Conservation (phyloP, 2,888 invertebrate species). For the Escarpia spicata region DNA sequence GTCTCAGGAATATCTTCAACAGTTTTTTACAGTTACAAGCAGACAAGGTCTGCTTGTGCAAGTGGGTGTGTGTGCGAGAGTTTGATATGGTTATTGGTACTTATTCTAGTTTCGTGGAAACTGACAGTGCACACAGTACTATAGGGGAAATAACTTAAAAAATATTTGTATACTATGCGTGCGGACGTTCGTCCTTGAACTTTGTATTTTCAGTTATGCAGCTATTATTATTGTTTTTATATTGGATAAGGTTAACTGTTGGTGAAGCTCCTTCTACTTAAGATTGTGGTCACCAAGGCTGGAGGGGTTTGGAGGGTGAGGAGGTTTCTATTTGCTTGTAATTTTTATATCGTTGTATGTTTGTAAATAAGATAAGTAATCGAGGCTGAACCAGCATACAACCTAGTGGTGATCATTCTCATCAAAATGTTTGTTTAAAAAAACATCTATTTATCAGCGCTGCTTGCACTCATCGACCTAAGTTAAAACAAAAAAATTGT, state of each 20-base stretch:
- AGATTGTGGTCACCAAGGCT: not conserved
- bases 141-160: conserved; percentile 14
- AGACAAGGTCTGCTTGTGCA: not conserved
- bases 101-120: not conserved
- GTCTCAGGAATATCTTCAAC: not conserved
- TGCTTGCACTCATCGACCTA: not conserved
- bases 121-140: not conserved
- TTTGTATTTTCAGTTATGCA: conserved; percentile 13
- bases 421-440: not conserved
- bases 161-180: not conserved
- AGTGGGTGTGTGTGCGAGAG: not conserved
- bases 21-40: not conserved
- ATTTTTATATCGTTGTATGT: not conserved
- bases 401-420: not conserved
- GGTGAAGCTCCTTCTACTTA: not conserved
- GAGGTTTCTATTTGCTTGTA: not conserved
- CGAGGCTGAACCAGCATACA: not conserved
- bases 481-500: not conserved
- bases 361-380: not conserved
- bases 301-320: not conserved
- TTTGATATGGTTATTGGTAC: conserved; percentile 6
- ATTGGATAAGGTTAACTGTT: conserved; percentile 8
- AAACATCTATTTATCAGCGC: not conserved
- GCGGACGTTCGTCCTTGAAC: not conserved
- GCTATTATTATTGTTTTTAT: conserved; percentile 13